Base-by-base conservation (phyloP, 2,113 vertebrate species). In the Jacana jacana region DNA sequence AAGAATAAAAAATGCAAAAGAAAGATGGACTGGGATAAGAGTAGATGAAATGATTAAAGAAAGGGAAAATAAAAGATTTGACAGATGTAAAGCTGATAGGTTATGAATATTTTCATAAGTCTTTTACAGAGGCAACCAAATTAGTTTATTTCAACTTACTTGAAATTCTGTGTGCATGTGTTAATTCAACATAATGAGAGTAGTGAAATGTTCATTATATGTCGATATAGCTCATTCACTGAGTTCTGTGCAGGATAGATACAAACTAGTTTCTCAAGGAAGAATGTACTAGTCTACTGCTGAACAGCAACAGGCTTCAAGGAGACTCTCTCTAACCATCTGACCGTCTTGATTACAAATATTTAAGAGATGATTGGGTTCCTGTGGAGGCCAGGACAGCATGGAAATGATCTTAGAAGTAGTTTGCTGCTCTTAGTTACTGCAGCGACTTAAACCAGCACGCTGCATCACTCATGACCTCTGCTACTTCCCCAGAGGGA, bases 1-100 rank as follows among this genome's bases (percentile, higher is more conserved):
- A 91, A 95, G 65, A 90, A 76, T 88, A 72, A 88, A 65, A 68
- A 91, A 64, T 42, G 58, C 28, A 73, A 70, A 93, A 88, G 60
- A 68, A 81, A 81, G 57, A 66, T 86, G 39, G 63, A 64, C 39
- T 84, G 25, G 33, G 39, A 75, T 42, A 92, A 81, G 30, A 63
- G 13, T 39, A 81, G 76, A 71, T 63, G 9, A 93, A 66, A 90
- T 91, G 2, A 83, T 77, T 94, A 81, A 94, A 83, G 64, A 73
- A 90, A 52, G 24, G 39, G 11, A 81, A 95, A 87, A 91, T 28
- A 81, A 79, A 65, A 70, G 65, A 75, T 6, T 65, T 63, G 27
- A 48, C 35, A 55, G 35, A 48, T 86, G 20, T 71, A 65, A 68
- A 93, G 30, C 39, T 81, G 69, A 23, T 86, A 60, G 8, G 18